Percentiles rank a stretch among this genome's conserved stretches.
Conservation (phyloP, 2,888 invertebrate genomes). For the Magallana nippona region DNA sequence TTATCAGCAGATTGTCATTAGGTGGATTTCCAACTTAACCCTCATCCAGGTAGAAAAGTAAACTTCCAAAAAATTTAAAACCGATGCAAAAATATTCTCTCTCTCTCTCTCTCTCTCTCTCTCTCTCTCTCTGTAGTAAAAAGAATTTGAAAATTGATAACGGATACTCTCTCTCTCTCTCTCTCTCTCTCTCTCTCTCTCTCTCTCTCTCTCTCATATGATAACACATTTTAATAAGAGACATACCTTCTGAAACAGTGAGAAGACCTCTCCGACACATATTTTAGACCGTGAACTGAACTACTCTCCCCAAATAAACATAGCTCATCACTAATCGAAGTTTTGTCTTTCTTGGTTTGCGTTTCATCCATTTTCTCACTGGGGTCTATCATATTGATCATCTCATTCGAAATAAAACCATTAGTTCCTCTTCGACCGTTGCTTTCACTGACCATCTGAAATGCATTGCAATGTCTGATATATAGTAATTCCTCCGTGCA, state of each 20-base stretch:
- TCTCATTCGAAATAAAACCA: background rate
- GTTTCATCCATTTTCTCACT: slow-evolving; percentile 2
- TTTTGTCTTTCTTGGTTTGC: background rate
- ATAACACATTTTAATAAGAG: background rate
- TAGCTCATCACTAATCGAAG: background rate
- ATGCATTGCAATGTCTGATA: background rate
- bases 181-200: slow-evolving; percentile 50
- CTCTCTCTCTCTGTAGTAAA: too few relatives aligned
- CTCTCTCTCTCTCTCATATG: slow-evolving; percentile 46
- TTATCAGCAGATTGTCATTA: too few relatives aligned
- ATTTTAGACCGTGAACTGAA: slow-evolving; percentile 1
- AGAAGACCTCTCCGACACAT: background rate
- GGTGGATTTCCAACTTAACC: too few relatives aligned
- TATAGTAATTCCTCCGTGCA: background rate
- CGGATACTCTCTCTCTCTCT: slow-evolving; percentile 39
- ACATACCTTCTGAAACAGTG: background rate
- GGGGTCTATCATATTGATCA: slow-evolving; percentile 10
- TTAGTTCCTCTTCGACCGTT: background rate
- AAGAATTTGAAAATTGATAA: background rate
- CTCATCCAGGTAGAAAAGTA: too few relatives aligned
- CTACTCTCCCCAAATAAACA: background rate
- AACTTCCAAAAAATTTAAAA: too few relatives aligned
- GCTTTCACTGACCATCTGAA: background rate
- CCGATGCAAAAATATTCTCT: too few relatives aligned
- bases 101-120: too few relatives aligned